phyloP scores from a whole-genome alignment of 1,140 invertebrate genomes.

The Popillia japonica region DNA sequence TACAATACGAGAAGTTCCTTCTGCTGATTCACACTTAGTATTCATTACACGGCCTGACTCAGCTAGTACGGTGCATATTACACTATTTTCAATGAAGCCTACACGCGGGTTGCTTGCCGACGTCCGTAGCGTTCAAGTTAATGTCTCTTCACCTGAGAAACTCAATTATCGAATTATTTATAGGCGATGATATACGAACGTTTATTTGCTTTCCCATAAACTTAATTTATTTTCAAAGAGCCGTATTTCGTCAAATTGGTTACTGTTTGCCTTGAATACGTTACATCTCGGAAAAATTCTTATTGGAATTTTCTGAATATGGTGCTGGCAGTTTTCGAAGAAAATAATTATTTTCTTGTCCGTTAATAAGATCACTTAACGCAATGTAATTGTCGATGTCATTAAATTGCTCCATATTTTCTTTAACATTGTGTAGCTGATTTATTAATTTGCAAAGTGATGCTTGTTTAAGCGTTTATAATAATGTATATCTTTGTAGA shows the following conservation, averaged over 20 bases:
- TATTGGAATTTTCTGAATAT: no score
- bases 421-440: no score
- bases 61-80: constrained; percentile 19
- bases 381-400: no score
- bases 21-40: constrained; percentile 20
- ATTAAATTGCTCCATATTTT: no score
- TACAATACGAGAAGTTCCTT: constrained; percentile 10
- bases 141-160: constrained; percentile 18
- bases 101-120: not conserved
- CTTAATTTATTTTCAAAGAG: not conserved
- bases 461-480: no score
- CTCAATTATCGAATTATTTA: constrained; percentile 29
- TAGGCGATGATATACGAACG: not conserved
- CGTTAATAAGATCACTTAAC: no score
- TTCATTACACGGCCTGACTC: constrained; percentile 35
- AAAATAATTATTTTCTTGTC: no score
- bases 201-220: constrained; percentile 14
- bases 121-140: not conserved
- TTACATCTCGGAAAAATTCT: no score
- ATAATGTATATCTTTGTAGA: no score
- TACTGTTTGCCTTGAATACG: no score
- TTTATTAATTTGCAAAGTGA: no score
- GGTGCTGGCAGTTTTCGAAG: no score
- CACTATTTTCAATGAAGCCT: not conserved
- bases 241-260: not conserved